Evolutionary conservation across 1,140 invertebrate genomes (phyloP), one percentile per base, ranked within the genome.

Genomic region (Zaprionus ghesquierei): DNA sequence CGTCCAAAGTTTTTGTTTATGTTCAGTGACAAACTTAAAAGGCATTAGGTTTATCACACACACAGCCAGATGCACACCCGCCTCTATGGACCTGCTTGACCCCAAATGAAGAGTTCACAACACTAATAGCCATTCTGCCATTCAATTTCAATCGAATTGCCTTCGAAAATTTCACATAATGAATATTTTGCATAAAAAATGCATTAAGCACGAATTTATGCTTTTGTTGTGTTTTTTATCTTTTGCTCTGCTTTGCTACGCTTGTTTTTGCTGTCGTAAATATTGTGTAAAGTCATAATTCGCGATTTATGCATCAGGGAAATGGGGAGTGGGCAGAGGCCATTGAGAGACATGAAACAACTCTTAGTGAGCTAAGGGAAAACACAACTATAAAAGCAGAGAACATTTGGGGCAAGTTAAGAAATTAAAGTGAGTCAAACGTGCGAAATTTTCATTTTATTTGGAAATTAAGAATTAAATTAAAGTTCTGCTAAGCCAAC

Each of bases 151-250:
- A 62, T 74, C 69, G 65, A 62, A 58, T 38, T 15, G 12, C 15
- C 49, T 53, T 33, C 29, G n/a, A n/a, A 70, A 69, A 63, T 58
- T 71, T 75, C 60, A 59, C 25, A 69, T 23, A 18, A 54, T 71
- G 81, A 78, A 72, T 77, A 69, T 70, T 82, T 78, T 66, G 53
- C 81, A 85, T 86, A 81, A 81, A 85, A 85, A 75, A 41, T 46
- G 75, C 74, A 81, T 86, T 75, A 75, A 75, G 63, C 29, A 13
- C 25, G 46, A 75, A 81, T 85, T 81, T 60, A 85, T 81, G 69
- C 66, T 31, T 81, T 77, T 86, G 68, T 69, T 86, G 69, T 86
- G 69, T 64, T 64, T 61, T 50, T 35, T 49, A 22, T 20, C 59
- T 46, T 46, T 76, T 27, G 31, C 41, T 35, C 35, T 51, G 25